phyloP scores from a whole-genome alignment of 2,888 invertebrate genomes.

The Melieria picta region DNA sequence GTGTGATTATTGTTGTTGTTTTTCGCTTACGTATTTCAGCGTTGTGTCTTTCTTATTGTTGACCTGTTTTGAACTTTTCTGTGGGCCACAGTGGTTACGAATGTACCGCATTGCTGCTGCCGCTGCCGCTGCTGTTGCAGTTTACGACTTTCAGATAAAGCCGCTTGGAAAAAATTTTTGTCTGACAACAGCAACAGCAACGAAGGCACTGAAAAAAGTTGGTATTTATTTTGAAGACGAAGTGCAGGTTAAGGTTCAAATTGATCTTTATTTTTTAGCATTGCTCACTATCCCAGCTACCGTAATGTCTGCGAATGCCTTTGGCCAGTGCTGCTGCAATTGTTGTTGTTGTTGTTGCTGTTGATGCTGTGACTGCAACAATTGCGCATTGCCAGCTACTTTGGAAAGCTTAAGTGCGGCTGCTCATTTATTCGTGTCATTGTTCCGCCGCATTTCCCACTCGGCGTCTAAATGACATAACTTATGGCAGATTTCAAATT shows the following conservation, averaged over 20 bases:
- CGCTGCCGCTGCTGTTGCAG: too few species aligned
- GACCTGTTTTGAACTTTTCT: background rate
- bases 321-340: slow-evolving; percentile 4
- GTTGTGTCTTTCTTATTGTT: background rate
- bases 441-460: slow-evolving; percentile 8
- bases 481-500: slow-evolving; percentile 28
- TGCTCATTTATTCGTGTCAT: slow-evolving; percentile 24
- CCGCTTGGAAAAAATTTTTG: too few species aligned
- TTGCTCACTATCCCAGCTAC: slow-evolving; percentile 20
- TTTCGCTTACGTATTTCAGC: background rate
- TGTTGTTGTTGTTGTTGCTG: background rate
- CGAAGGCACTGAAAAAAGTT: background rate
- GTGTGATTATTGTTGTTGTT: background rate
- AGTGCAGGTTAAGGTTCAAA: slow-evolving; percentile 32
- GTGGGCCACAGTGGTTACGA: too few species aligned
- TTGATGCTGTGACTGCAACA: slow-evolving; percentile 14
- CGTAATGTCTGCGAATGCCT: background rate
- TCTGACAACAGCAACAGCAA: too few species aligned
- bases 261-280: slow-evolving; percentile 26
- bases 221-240: slow-evolving; percentile 18
- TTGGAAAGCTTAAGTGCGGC: slow-evolving; percentile 17
- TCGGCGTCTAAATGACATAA: slow-evolving; percentile 27
- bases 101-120: too few species aligned
- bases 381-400: slow-evolving; percentile 4
- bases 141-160: too few species aligned